Conservation (phyloP, 2,113 vertebrate genomes). For the Ceyx melanurus region DNA sequence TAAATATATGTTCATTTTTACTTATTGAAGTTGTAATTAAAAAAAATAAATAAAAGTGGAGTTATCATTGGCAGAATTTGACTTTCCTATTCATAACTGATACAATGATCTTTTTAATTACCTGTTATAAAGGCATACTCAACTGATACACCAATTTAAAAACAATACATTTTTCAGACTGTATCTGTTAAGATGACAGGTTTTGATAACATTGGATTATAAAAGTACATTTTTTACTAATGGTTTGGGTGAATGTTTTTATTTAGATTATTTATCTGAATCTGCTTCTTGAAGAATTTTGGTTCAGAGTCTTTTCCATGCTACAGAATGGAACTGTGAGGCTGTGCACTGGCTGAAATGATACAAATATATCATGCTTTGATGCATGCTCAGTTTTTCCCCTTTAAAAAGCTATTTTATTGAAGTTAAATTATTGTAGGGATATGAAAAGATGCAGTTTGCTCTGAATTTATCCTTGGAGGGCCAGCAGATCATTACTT, state of each 20-base stretch:
- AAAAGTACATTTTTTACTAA: neutral
- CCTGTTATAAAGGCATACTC: neutral
- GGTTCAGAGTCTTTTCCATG: neutral
- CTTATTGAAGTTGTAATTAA: neutral
- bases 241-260: neutral
- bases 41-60: neutral
- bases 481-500: slow-evolving; percentile 51
- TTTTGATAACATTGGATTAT: neutral
- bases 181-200: neutral
- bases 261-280: neutral
- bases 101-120: neutral
- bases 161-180: neutral
- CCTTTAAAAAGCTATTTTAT: slow-evolving; percentile 54
- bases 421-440: slow-evolving; percentile 45
- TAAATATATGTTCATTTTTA: neutral
- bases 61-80: neutral
- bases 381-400: neutral
- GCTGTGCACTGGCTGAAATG: slow-evolving; percentile 30
- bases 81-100: neutral
- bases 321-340: neutral
- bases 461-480: slow-evolving; percentile 61
- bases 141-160: neutral
- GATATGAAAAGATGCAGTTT: slow-evolving; percentile 44
- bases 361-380: slow-evolving; percentile 37
- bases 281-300: neutral